Conservation (phyloP, 2,888 invertebrate species). For the Dexiosoma caninum region DNA sequence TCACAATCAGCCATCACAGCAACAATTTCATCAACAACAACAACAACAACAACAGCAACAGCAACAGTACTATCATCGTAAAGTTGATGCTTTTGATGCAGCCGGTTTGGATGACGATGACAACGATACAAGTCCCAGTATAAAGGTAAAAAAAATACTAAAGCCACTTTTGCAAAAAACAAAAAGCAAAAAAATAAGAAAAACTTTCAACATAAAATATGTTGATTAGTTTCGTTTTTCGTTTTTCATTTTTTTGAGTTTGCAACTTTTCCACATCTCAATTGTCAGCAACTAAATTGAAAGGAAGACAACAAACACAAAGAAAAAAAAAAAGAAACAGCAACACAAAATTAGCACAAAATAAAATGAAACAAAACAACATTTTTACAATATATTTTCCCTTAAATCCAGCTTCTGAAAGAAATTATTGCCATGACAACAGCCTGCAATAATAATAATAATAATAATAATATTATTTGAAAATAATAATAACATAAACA, state of each 20-base stretch:
- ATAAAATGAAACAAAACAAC: neutral
- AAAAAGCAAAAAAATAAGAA: neutral
- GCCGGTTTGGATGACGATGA: conserved; percentile 56
- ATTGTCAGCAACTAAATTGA: neutral
- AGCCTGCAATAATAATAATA: too few relatives aligned
- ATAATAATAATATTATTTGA: too few relatives aligned
- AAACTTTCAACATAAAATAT: neutral
- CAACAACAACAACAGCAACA: conserved; percentile 3
- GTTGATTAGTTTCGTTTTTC: conserved; percentile 49
- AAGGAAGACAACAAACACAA: neutral
- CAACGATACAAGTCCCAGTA: conserved; percentile 61
- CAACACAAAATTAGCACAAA: neutral
- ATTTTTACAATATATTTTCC: neutral
- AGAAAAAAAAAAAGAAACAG: neutral
- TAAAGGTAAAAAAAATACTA: conserved; percentile 56
- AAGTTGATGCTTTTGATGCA: conserved; percentile 57
- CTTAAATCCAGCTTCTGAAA: neutral
- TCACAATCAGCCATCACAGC: conserved; percentile 27
- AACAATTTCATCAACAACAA: conserved; percentile 11
- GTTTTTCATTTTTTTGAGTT: neutral
- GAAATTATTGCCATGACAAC: neutral
- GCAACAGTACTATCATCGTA: conserved; percentile 57
- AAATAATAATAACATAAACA: neutral
- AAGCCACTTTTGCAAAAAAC: neutral
- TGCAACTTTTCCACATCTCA: conserved; percentile 1